Percentiles rank a stretch among this genome's conserved stretches.
Evolutionary conservation across 2,888 invertebrate genomes (phyloP).

Genomic region (Alcis repandata): DNA sequence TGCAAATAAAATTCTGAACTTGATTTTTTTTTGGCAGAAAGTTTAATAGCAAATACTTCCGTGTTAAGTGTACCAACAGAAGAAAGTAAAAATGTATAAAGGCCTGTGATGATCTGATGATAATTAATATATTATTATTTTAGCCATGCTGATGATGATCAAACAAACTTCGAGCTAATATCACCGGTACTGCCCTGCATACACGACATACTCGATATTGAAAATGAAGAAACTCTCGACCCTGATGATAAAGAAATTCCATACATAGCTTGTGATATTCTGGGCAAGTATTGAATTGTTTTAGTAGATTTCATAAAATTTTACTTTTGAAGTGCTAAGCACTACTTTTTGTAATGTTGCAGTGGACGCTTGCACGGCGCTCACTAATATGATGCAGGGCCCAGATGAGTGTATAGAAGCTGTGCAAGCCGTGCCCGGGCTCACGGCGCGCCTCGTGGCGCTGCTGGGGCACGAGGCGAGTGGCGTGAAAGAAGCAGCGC

Average conservation of each 20-base stretch:
- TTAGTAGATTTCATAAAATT: not conserved
- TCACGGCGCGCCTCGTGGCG: not conserved
- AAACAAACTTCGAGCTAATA: not conserved
- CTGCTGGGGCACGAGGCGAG: not conserved
- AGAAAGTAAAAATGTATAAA: too few species aligned
- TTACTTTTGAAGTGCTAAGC: not conserved
- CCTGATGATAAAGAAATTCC: not conserved
- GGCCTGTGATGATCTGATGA: too few species aligned
- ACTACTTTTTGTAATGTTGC: not conserved
- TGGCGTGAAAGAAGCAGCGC: not conserved
- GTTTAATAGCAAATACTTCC: too few species aligned
- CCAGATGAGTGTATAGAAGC: not conserved
- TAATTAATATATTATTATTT: not conserved
- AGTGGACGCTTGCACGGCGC: constrained; percentile 1
- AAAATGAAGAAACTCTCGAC: not conserved
- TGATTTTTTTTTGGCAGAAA: too few species aligned
- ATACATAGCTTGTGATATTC: not conserved
- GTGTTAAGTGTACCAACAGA: too few species aligned
- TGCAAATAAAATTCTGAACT: too few species aligned
- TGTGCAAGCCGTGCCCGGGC: not conserved
- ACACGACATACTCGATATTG: not conserved
- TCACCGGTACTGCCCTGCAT: not conserved
- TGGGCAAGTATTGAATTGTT: not conserved
- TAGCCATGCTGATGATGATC: not conserved
- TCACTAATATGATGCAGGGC: not conserved